Evolutionary conservation across 2,888 invertebrate species (phyloP).

Genomic region (Drosophila macrospina): DNA sequence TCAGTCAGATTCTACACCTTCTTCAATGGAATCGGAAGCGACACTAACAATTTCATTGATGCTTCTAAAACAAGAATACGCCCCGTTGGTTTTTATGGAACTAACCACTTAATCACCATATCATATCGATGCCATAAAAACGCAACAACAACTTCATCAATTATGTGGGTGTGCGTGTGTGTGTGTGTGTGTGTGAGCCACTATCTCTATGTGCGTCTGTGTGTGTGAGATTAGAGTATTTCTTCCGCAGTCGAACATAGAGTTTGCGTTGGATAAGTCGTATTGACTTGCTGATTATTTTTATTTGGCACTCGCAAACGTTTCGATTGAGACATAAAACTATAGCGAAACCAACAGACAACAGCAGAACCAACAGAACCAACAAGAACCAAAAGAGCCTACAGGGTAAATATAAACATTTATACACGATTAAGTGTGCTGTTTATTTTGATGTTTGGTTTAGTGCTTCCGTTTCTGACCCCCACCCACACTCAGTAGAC

Average conservation of each 20-base stretch:
- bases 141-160: slow-evolving; percentile 27
- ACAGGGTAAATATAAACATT: slow-evolving; percentile 73
- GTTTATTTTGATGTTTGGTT: slow-evolving; percentile 81
- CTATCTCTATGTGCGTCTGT: slow-evolving; percentile 12
- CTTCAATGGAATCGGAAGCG: slow-evolving; percentile 11
- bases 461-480: slow-evolving; percentile 71
- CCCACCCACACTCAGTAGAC: slow-evolving; percentile 12
- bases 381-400: slow-evolving; percentile 22
- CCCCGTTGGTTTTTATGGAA: slow-evolving; percentile 56
- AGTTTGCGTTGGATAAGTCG: slow-evolving; percentile 11
- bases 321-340: slow-evolving; percentile 78
- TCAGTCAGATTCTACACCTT: slow-evolving; percentile 5
- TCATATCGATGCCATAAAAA: slow-evolving; percentile 53
- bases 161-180: not conserved
- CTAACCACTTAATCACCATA: slow-evolving; percentile 59
- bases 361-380: slow-evolving; percentile 27
- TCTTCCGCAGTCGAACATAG: slow-evolving; percentile 43
- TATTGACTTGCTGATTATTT: slow-evolving; percentile 80
- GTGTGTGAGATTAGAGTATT: slow-evolving; percentile 52
- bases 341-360: slow-evolving; percentile 34
- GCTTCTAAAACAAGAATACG: slow-evolving; percentile 17
- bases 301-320: slow-evolving; percentile 73
- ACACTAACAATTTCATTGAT: slow-evolving; percentile 40
- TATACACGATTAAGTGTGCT: slow-evolving; percentile 80
- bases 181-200: not conserved